Percentiles rank a stretch among this genome's conserved stretches.
phyloP scores from a whole-genome alignment of 2,888 invertebrate genomes.

The Lysandra coridon region DNA sequence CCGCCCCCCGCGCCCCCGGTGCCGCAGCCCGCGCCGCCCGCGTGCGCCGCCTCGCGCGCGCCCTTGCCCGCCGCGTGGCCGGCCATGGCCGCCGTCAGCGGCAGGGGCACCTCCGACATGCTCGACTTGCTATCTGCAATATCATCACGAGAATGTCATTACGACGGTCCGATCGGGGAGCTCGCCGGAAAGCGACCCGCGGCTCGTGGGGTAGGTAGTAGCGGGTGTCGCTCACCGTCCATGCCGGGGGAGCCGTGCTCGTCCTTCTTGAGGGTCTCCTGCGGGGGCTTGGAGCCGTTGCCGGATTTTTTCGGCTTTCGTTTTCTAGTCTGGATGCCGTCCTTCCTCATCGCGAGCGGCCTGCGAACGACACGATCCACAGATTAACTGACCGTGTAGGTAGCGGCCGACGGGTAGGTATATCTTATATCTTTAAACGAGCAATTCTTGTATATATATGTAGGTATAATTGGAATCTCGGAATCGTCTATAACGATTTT shows the following conservation, averaged over 20 bases:
- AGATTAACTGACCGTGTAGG: background rate
- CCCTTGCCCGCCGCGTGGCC: slow-evolving; percentile 55
- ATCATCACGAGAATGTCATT: background rate
- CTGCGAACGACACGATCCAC: slow-evolving; percentile 59
- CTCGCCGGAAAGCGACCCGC: background rate
- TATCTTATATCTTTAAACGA: too few relatives aligned
- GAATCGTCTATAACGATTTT: too few relatives aligned
- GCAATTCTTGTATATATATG: too few relatives aligned
- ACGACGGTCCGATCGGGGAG: background rate
- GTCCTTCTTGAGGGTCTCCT: slow-evolving; percentile 68
- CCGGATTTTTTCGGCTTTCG: slow-evolving; percentile 93
- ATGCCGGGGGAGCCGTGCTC: slow-evolving; percentile 69
- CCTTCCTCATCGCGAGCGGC: slow-evolving; percentile 96
- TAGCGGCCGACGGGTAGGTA: too few relatives aligned
- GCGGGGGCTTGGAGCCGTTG: slow-evolving; percentile 66
- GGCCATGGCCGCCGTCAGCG: slow-evolving; percentile 59
- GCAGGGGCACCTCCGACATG: slow-evolving; percentile 71
- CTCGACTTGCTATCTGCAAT: slow-evolving; percentile 64
- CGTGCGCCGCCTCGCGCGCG: slow-evolving; percentile 48
- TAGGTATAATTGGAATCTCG: too few relatives aligned
- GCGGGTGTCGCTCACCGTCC: slow-evolving; percentile 54
- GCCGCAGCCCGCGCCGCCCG: slow-evolving; percentile 51
- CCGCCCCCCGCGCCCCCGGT: slow-evolving; percentile 72
- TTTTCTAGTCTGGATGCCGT: slow-evolving; percentile 97
- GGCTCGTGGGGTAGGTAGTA: background rate